Percentiles rank a stretch among this genome's conserved stretches.
These are phyloP conservation scores for Centropristis striata DNA, from an alignment of 2,113 vertebrate genomes.

Conservation along the genomic window DNA sequence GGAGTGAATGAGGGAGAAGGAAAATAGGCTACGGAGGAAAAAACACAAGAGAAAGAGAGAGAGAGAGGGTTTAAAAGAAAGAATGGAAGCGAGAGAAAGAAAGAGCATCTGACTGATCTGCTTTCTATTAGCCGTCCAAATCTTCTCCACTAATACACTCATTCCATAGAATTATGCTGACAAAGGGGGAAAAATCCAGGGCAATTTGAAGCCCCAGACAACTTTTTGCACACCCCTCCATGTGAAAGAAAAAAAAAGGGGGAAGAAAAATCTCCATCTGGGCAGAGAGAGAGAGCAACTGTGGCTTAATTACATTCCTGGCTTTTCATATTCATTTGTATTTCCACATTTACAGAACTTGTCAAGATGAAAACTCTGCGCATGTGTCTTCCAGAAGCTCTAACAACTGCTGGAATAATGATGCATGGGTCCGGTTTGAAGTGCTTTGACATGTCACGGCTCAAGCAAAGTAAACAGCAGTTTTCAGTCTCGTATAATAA, in stretches of 20 bases:
- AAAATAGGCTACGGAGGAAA: constrained; percentile 49
- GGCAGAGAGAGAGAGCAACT: constrained; percentile 29
- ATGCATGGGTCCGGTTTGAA: not conserved
- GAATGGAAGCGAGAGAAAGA: not conserved
- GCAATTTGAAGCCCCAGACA: constrained; percentile 79
- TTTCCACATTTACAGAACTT: constrained; percentile 32
- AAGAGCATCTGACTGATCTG: constrained; percentile 77
- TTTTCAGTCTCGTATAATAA: constrained; percentile 1
- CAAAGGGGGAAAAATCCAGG: constrained; percentile 79
- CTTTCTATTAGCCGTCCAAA: constrained; percentile 85
- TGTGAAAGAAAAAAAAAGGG: constrained; percentile 35
- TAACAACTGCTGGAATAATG: not conserved
- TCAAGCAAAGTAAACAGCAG: not conserved
- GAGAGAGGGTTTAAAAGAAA: constrained; percentile 46
- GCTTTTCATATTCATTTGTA: constrained; percentile 41
- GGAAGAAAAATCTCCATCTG: constrained; percentile 48
- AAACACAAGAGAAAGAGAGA: constrained; percentile 40
- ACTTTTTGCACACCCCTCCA: constrained; percentile 69
- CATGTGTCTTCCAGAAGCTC: constrained; percentile 16
- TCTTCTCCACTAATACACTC: constrained; percentile 81
- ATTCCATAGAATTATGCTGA: constrained; percentile 84
- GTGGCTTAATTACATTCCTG: constrained; percentile 48
- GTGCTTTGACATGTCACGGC: not conserved
- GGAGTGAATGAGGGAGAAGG: constrained; percentile 33
- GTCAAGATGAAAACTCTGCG: constrained; percentile 15